These are phyloP conservation scores for Protosalanx chinensis DNA, from an alignment of 2,797 vertebrate species.

Conservation along the genomic window DNA sequence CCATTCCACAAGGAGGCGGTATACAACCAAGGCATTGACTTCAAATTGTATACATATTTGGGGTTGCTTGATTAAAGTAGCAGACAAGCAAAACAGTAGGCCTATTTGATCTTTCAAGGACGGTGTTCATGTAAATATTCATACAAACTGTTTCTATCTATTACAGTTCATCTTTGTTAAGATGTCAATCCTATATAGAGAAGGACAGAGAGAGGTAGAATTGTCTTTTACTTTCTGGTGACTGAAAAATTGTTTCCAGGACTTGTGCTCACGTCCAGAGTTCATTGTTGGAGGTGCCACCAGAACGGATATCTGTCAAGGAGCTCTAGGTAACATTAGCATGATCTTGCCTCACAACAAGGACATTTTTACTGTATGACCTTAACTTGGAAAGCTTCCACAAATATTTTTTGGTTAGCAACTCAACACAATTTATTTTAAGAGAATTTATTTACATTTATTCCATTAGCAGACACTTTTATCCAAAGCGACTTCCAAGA, in stretches of 20 bases:
- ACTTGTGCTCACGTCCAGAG: background rate
- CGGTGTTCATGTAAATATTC: background rate
- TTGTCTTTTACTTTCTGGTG: background rate
- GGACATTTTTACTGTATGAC: background rate
- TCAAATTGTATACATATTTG: background rate
- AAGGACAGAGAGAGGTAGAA: background rate
- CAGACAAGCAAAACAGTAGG: background rate
- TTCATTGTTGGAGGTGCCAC: constrained; percentile 5
- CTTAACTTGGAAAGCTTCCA: background rate
- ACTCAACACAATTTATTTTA: background rate
- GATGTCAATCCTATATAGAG: background rate
- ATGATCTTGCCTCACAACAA: background rate
- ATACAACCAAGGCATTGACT: background rate
- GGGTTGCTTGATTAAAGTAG: too few species aligned
- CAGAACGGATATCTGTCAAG: constrained; percentile 7
- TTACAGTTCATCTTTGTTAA: background rate
- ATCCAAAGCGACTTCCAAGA: too few species aligned
- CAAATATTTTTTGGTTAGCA: too few species aligned
- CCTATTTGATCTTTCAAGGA: background rate
- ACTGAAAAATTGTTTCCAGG: background rate
- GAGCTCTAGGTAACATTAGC: constrained; percentile 2
- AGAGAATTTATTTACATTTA: too few species aligned
- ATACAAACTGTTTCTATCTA: background rate
- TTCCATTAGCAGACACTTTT: too few species aligned
- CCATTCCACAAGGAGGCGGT: background rate